These are phyloP conservation scores for Saccopteryx leptura DNA, from an alignment of 2,113 vertebrate species.

Conservation along the genomic window DNA sequence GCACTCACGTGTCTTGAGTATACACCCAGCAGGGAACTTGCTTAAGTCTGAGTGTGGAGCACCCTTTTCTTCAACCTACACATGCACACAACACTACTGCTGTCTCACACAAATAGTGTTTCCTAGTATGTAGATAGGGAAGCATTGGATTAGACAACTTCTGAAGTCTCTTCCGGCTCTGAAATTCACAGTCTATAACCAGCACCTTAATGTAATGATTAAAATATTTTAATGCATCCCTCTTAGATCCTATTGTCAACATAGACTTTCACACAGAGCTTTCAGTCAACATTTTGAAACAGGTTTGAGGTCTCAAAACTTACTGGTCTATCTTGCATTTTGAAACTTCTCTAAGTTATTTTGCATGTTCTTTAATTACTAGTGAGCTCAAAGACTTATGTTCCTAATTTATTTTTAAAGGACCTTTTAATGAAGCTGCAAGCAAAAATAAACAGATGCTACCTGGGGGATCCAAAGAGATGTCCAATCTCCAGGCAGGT, in stretches of 20 bases:
- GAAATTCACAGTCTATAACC: not conserved
- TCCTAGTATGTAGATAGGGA: not conserved
- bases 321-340: not conserved
- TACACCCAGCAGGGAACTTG: not conserved
- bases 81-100: not conserved
- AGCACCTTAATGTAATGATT: not conserved
- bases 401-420: slow-evolving; percentile 84
- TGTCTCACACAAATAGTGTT: not conserved
- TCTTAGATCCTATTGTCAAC: not conserved
- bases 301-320: slow-evolving; percentile 11
- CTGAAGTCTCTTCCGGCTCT: slow-evolving; percentile 16
- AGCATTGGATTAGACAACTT: not conserved
- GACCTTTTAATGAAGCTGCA: slow-evolving; percentile 93
- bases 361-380: slow-evolving; percentile 45
- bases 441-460: slow-evolving; percentile 93
- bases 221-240: not conserved
- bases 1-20: not conserved
- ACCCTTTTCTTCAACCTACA: not conserved
- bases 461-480: slow-evolving; percentile 86
- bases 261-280: not conserved
- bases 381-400: slow-evolving; percentile 37
- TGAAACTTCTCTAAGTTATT: not conserved
- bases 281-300: slow-evolving; percentile 3
- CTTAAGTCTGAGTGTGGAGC: not conserved
- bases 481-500: slow-evolving; percentile 91